These are phyloP conservation scores for Hypotaenidia okinawae DNA, from an alignment of 2,797 vertebrate species.

Conservation along the genomic window DNA sequence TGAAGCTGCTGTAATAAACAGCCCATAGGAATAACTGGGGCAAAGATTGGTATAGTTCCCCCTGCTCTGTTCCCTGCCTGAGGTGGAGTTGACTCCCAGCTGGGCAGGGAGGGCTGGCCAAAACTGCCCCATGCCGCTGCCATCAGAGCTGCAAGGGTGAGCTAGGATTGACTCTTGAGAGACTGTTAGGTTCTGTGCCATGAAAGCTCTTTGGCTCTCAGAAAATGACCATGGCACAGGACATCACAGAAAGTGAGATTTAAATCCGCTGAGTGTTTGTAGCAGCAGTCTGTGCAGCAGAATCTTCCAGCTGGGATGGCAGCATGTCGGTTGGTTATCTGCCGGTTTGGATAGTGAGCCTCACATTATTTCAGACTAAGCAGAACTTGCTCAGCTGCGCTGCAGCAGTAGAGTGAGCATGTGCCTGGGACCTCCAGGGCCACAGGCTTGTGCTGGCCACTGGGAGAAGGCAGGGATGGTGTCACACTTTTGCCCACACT, in stretches of 20 bases:
- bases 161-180: background rate
- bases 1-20: background rate
- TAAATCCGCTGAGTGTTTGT: background rate
- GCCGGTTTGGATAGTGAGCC: background rate
- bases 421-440: rapidly evolving
- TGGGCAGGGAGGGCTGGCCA: background rate
- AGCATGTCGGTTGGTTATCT: background rate
- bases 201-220: background rate
- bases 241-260: background rate
- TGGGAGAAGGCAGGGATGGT: background rate
- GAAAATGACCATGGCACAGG: rapidly evolving
- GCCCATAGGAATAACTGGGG: background rate
- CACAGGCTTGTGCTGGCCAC: background rate
- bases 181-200: rapidly evolving
- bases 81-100: background rate
- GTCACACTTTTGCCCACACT: background rate
- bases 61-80: rapidly evolving
- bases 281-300: background rate
- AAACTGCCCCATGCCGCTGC: rapidly evolving
- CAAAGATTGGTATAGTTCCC: background rate
- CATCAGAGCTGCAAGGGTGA: rapidly evolving
- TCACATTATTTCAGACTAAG: background rate
- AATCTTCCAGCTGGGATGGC: background rate
- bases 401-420: background rate
- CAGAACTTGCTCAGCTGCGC: background rate